phyloP scores from a whole-genome alignment of 2,888 invertebrate species.

The Leucoma salicis region DNA sequence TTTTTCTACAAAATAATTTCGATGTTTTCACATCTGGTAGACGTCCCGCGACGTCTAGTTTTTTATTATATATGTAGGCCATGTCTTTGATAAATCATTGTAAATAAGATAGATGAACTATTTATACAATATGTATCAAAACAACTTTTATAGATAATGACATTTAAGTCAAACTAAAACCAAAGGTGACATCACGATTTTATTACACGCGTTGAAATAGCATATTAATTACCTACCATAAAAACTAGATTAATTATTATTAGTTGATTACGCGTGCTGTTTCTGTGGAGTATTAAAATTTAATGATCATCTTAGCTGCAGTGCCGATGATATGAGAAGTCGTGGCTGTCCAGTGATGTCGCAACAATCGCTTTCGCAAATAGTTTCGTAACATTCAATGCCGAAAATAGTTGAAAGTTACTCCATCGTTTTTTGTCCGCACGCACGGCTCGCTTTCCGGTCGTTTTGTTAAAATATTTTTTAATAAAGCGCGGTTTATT shows the following conservation, averaged over 20 bases:
- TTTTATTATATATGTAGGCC: too few relatives aligned
- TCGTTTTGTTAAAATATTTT: slow-evolving; percentile 11
- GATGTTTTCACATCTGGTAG: too few relatives aligned
- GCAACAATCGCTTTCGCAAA: slow-evolving; percentile 72
- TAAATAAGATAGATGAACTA: too few relatives aligned
- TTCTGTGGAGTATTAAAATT: slow-evolving; percentile 7
- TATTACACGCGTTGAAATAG: slow-evolving; percentile 12
- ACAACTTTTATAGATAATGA: slow-evolving; percentile 17
- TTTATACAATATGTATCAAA: slow-evolving; percentile 31
- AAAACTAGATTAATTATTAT: slow-evolving; percentile 15
- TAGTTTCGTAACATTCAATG: slow-evolving; percentile 60
- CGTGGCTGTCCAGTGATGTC: slow-evolving; percentile 38
- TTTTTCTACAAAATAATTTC: too few relatives aligned
- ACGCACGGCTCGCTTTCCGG: slow-evolving; percentile 44
- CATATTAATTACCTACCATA: slow-evolving; percentile 5
- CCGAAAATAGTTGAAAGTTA: slow-evolving; percentile 72
- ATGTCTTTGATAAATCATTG: too few relatives aligned
- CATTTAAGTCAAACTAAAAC: slow-evolving; percentile 18
- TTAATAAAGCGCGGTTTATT: slow-evolving; percentile 7
- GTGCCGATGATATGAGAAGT: slow-evolving; percentile 2
- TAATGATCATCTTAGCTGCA: slow-evolving; percentile 4
- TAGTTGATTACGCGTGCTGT: slow-evolving; percentile 4
- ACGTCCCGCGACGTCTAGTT: too few relatives aligned
- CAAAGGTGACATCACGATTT: slow-evolving; percentile 14
- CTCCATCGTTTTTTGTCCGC: slow-evolving; percentile 48